Evolutionary conservation across 2,888 invertebrate species (phyloP), one percentile per base, ranked within the genome.

Genomic region (Homarus gammarus): DNA sequence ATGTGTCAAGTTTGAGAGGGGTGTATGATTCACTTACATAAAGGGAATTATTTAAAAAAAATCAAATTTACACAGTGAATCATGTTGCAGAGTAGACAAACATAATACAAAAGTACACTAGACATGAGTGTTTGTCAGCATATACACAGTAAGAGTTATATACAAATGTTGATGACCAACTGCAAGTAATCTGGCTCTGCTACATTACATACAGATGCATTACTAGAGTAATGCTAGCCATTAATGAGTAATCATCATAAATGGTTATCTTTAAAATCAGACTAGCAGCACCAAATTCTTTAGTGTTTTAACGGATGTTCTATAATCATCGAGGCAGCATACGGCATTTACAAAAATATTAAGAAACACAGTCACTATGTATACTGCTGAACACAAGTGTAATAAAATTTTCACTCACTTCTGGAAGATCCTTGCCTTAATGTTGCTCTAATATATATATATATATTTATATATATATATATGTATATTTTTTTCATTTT

Each of bases 41-140:
- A n/a, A n/a, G n/a, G n/a, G n/a, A n/a, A n/a, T n/a, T n/a, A n/a
- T n/a, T n/a, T n/a, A 38, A 84, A 27, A 40, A 44, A 49, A 84
- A 86, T 64, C 27, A 31, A 38, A 33, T 33, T 8, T 77, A 31
- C 87, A 87, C 87, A 82, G 75, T 75, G 83, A 87, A 77, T 77
- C 87, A 82, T 87, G 87, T 87, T 87, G 75, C 83, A 87, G 82
- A 83, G 87, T 87, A 87, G 83, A 87, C 87, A 87, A 83, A 87
- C 82, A 86, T 78, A 61, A 87, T 83, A 87, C 82, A 87, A 87
- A 87, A 87, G 75, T 87, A 87, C 87, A 83, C 68, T 68, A 85
- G 36, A 81, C 61, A 81, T 22, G 64, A 64, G 81, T 81, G 81
- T 81, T 64, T 87, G 87, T 87, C 87, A 87, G 77, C 87, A 87